Percentiles rank a stretch among this genome's conserved stretches.
Evolutionary conservation across 2,888 invertebrate genomes (phyloP).

Genomic region (Drosophila neonasuta): DNA sequence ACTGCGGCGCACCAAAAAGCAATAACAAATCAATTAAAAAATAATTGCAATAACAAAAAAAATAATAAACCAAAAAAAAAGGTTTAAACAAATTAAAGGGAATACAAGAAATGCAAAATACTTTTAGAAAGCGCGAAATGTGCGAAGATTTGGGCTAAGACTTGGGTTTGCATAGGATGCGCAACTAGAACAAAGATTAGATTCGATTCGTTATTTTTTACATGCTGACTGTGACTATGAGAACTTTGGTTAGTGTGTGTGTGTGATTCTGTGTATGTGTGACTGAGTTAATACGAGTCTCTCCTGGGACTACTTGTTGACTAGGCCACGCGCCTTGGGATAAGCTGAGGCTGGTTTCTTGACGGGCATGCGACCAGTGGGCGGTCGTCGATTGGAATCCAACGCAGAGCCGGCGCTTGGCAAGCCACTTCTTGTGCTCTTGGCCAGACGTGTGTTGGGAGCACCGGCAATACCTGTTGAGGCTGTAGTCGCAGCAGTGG

Average conservation of each 20-base stretch:
- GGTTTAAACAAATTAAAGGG: constrained; percentile 4
- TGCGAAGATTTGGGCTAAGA: constrained; percentile 64
- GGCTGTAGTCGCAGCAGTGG: constrained; percentile 22
- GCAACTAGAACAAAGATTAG: constrained; percentile 46
- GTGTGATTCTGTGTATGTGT: constrained; percentile 5
- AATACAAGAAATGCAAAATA: constrained; percentile 56
- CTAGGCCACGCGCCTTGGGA: constrained; percentile 82
- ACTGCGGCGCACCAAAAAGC: constrained; percentile 36
- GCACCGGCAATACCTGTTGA: constrained; percentile 34
- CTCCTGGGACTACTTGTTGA: constrained; percentile 79
- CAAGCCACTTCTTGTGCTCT: constrained; percentile 71
- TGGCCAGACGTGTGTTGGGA: constrained; percentile 68
- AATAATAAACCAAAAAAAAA: constrained; percentile 18
- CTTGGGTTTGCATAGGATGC: constrained; percentile 28
- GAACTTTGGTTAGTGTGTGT: constrained; percentile 66
- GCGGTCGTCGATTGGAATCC: constrained; percentile 80
- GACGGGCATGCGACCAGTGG: constrained; percentile 72
- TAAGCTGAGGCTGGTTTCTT: constrained; percentile 82
- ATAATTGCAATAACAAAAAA: constrained; percentile 18
- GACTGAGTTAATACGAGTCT: constrained; percentile 10
- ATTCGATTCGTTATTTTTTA: constrained; percentile 45
- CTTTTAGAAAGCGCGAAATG: constrained; percentile 66
- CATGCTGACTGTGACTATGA: constrained; percentile 61
- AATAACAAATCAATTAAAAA: constrained; percentile 23
- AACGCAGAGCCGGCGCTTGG: constrained; percentile 72